Evolutionary conservation across 2,113 vertebrate species (phyloP).

Genomic region (Oreochromis niloticus): DNA sequence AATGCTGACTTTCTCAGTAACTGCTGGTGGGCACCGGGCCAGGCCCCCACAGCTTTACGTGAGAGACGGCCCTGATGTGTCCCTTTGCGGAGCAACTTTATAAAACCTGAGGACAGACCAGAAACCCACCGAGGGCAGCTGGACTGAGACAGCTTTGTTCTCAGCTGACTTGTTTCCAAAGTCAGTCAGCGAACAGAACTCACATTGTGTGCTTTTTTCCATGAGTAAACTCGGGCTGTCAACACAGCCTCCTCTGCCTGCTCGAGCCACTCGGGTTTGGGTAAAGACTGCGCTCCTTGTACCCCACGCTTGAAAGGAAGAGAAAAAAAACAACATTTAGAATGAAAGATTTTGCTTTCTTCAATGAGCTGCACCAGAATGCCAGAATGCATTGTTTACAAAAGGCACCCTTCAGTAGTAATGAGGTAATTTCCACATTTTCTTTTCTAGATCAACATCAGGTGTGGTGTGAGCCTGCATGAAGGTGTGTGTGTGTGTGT

Average conservation of each 20-base stretch:
- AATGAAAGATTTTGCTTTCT: slow-evolving; percentile 66
- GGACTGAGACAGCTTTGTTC: slow-evolving; percentile 80
- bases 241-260: slow-evolving; percentile 78
- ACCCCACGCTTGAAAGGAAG: slow-evolving; percentile 19
- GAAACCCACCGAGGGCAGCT: slow-evolving; percentile 63
- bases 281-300: slow-evolving; percentile 71
- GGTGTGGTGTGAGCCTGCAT: not conserved
- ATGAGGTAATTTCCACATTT: slow-evolving; percentile 63
- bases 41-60: slow-evolving; percentile 49
- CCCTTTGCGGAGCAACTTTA: slow-evolving; percentile 62
- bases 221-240: slow-evolving; percentile 80
- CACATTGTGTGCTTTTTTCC: slow-evolving; percentile 78
- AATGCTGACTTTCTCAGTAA: slow-evolving; percentile 43
- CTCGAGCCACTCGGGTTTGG: slow-evolving; percentile 41
- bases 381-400: slow-evolving; percentile 69
- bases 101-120: slow-evolving; percentile 70
- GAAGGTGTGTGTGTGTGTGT: not conserved
- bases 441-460: slow-evolving; percentile 18
- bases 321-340: slow-evolving; percentile 60
- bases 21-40: slow-evolving; percentile 38
- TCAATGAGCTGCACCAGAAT: slow-evolving; percentile 58
- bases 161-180: slow-evolving; percentile 76
- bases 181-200: slow-evolving; percentile 75
- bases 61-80: slow-evolving; percentile 59
- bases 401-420: slow-evolving; percentile 56